Percentiles rank a stretch among this genome's conserved stretches.
Conservation (phyloP, 2,113 vertebrate genomes). For the Butorides virescens region DNA sequence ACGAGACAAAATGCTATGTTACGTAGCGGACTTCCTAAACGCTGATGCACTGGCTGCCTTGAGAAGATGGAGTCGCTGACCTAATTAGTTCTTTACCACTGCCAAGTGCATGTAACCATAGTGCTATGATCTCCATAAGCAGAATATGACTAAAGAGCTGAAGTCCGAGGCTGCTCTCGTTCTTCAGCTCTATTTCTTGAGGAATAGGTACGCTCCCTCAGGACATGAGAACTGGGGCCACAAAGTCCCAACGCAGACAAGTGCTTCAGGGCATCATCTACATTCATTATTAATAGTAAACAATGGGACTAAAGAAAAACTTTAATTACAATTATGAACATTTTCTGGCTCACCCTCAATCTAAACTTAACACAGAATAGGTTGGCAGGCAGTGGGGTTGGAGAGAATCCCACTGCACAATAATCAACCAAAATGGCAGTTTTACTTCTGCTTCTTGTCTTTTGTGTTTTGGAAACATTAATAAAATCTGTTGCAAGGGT, state of each 20-base stretch:
- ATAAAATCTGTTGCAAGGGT: not conserved
- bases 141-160: not conserved
- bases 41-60: not conserved
- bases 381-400: not conserved
- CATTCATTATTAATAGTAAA: constrained; percentile 11
- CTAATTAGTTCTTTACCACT: not conserved
- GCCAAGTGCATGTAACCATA: not conserved
- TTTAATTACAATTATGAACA: not conserved
- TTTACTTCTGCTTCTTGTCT: not conserved
- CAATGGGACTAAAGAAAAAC: not conserved
- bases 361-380: not conserved
- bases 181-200: not conserved
- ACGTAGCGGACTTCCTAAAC: not conserved
- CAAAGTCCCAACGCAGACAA: not conserved
- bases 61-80: not conserved
- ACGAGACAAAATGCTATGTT: not conserved
- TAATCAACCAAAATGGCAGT: not conserved
- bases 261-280: not conserved
- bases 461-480: not conserved
- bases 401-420: not conserved
- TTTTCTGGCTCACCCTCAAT: not conserved
- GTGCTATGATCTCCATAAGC: not conserved
- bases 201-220: not conserved
- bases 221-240: not conserved
- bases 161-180: not conserved